These are phyloP conservation scores for Trigoniulus corallinus DNA, from an alignment of 1,140 invertebrate species.

Conservation along the genomic window DNA sequence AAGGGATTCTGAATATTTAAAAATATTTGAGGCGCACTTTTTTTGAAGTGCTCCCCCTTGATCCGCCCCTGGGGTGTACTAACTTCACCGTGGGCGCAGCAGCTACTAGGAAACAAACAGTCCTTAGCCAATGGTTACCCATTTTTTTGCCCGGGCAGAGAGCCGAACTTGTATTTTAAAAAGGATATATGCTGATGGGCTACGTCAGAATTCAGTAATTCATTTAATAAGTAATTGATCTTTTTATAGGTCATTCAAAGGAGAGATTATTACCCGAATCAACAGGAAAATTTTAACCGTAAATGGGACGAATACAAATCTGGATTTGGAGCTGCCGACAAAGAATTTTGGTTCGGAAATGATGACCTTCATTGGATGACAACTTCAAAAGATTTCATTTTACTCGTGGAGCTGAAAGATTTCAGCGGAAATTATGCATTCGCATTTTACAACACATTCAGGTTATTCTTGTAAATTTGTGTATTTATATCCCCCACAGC, in stretches of 20 bases:
- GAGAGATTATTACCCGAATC: constrained; percentile 18
- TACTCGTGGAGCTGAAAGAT: constrained; percentile 36
- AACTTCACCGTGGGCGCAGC: too few species aligned
- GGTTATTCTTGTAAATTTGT: constrained; percentile 12
- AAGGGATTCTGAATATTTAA: too few species aligned
- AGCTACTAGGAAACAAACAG: too few species aligned
- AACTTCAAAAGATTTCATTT: constrained; percentile 24
- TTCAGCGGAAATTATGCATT: constrained; percentile 28
- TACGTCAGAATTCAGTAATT: too few species aligned
- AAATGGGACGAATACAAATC: constrained; percentile 40
- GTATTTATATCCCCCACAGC: neutral
- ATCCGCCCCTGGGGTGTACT: too few species aligned
- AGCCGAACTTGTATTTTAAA: too few species aligned
- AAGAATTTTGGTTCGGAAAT: constrained; percentile 47
- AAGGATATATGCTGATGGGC: neutral
- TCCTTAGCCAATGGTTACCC: too few species aligned
- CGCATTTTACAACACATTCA: constrained; percentile 33
- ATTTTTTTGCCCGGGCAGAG: too few species aligned
- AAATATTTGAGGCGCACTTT: too few species aligned
- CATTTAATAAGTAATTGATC: neutral
- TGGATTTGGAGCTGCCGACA: constrained; percentile 37
- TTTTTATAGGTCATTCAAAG: constrained; percentile 19
- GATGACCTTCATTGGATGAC: constrained; percentile 36
- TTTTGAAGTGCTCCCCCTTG: too few species aligned
- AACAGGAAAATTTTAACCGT: constrained; percentile 33